phyloP scores from a whole-genome alignment of 2,888 invertebrate species.

The Oscheius sp. region DNA sequence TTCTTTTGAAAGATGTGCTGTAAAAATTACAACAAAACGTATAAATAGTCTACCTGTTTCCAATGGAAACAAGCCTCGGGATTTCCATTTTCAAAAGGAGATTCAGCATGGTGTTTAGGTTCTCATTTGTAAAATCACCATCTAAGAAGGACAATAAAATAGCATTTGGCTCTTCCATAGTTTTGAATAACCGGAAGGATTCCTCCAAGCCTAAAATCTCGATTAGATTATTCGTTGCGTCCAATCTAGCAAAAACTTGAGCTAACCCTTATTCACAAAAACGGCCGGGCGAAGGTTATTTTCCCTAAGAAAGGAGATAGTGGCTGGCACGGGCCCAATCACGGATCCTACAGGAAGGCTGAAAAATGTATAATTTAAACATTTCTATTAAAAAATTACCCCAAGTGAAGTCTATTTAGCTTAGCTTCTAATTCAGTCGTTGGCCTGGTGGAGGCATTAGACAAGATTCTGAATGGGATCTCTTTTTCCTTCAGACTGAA shows the following conservation, averaged over 20 bases:
- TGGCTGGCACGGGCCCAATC: neutral
- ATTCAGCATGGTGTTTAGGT: neutral
- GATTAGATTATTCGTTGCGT: too few species aligned
- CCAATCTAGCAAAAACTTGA: neutral
- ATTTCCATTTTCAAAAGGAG: neutral
- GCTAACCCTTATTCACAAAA: neutral
- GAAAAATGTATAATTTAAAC: neutral
- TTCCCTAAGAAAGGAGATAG: neutral
- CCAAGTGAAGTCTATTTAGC: neutral
- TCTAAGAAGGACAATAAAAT: neutral
- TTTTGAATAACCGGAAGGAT: neutral
- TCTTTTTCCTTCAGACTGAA: neutral
- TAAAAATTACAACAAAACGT: neutral
- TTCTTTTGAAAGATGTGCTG: neutral
- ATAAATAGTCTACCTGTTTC: neutral
- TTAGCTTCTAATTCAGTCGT: neutral
- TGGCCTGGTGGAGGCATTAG: constrained; percentile 7
- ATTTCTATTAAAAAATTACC: neutral
- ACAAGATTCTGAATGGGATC: neutral
- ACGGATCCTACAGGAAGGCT: neutral
- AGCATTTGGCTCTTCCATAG: neutral
- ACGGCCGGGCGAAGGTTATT: neutral
- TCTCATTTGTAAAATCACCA: neutral
- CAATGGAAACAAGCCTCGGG: neutral
- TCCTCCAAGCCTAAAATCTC: neutral